Conservation (phyloP, 2,113 vertebrate genomes). For the Petroica traversi region DNA sequence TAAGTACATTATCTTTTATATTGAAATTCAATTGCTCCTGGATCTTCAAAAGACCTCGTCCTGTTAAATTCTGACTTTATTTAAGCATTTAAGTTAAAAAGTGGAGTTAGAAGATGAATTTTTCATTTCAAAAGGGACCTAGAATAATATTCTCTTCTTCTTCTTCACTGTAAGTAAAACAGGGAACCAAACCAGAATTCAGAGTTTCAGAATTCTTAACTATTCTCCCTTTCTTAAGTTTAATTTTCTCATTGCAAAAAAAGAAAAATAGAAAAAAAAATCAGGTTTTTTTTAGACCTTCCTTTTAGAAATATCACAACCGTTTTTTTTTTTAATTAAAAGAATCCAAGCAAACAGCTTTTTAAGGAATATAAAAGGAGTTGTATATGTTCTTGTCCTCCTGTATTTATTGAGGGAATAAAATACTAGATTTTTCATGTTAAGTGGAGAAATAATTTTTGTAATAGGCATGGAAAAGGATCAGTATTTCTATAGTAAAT, state of each 20-base stretch:
- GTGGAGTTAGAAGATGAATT: neutral
- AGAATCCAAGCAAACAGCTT: accelerated
- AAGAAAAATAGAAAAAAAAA: neutral
- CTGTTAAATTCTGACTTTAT: neutral
- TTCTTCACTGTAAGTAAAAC: neutral
- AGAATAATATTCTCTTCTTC: neutral
- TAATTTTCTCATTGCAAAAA: neutral
- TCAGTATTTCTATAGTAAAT: neutral
- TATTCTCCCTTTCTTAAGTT: neutral
- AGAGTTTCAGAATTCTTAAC: neutral
- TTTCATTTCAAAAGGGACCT: neutral
- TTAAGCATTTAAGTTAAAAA: neutral
- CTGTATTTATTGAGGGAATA: neutral
- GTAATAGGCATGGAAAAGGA: neutral
- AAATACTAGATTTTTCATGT: neutral
- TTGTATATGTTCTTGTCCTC: neutral
- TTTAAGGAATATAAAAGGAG: accelerated
- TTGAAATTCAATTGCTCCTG: neutral
- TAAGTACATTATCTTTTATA: neutral
- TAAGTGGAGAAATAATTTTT: neutral
- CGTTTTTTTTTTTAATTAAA: neutral
- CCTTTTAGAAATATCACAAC: neutral
- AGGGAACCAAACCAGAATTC: neutral
- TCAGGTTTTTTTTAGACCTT: accelerated
- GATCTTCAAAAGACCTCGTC: neutral